These are phyloP conservation scores for Anthrax anthrax DNA, from an alignment of 2,888 invertebrate species.

Conservation along the genomic window DNA sequence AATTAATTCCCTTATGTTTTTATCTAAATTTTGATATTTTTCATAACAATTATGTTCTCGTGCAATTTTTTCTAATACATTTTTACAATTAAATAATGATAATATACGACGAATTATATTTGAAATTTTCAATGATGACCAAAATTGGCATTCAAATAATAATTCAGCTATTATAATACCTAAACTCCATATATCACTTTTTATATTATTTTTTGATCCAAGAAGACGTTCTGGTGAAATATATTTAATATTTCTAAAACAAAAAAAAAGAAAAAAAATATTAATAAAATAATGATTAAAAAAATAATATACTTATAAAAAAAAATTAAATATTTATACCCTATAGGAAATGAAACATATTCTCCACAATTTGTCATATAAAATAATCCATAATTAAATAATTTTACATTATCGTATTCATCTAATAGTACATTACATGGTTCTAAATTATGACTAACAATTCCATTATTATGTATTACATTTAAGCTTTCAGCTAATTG, in stretches of 20 bases:
- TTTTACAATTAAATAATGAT: slow-evolving; percentile 34
- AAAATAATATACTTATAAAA: slow-evolving; percentile 7
- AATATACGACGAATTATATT: slow-evolving; percentile 58
- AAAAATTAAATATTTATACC: slow-evolving; percentile 39
- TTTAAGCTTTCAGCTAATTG: slow-evolving; percentile 60
- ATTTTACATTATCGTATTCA: slow-evolving; percentile 54
- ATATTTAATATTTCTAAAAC: slow-evolving; percentile 55
- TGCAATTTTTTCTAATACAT: slow-evolving; percentile 55
- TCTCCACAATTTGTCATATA: slow-evolving; percentile 78
- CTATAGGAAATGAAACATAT: slow-evolving; percentile 80
- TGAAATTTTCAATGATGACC: slow-evolving; percentile 59
- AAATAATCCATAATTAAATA: slow-evolving; percentile 88
- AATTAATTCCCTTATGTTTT: slow-evolving; percentile 38
- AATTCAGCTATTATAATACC: slow-evolving; percentile 82
- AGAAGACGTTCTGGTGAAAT: slow-evolving; percentile 70
- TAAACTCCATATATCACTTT: slow-evolving; percentile 86
- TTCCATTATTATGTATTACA: slow-evolving; percentile 54
- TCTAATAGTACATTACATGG: slow-evolving; percentile 72
- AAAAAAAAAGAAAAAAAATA: slow-evolving; percentile 12
- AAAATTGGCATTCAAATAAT: slow-evolving; percentile 51
- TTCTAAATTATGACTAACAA: slow-evolving; percentile 68
- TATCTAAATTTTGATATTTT: slow-evolving; percentile 18
- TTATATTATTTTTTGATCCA: slow-evolving; percentile 48
- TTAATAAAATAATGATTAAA: not conserved
- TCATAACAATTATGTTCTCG: slow-evolving; percentile 56